Base-by-base conservation (phyloP, 2,113 vertebrate genomes). In the Proteles cristata region DNA sequence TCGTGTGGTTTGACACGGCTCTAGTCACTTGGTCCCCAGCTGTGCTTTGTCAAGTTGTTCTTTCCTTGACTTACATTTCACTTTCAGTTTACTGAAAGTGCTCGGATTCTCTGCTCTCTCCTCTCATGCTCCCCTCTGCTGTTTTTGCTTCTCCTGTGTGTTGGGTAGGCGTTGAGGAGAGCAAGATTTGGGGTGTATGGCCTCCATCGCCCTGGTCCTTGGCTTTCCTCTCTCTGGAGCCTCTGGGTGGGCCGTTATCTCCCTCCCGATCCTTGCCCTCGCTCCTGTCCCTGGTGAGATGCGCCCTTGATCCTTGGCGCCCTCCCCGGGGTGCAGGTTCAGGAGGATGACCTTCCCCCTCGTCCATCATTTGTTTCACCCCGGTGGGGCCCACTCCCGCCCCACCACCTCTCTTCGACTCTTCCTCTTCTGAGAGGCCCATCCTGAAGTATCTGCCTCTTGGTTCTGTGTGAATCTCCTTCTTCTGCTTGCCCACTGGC, bases 1-100 rank as follows among this genome's bases (percentile, higher is more conserved):
- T 6, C 3, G 21, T 0, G 4, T 1, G 26, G 26, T 39, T 80
- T 33, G 66, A 28, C 25, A 65, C 33, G 5, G 11, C 11, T 23
- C 19, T 25, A 15, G 3, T n/a, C 2, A 0, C 92, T 73, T 43
- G 66, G 35, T 12, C 55, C 39, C 83, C 50, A 0, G 93, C 65
- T 58, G 71, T 21, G 83, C 71, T 15, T 8, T 0, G n/a, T 31
- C 83, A 61, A 5, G 28, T 69, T 0, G 0, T 77, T 53, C 33
- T 26, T 53, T 17, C 55, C 50, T 21, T 15, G 43, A 33, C 9
- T 53, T 26, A 3, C 9, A 17, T 26, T 1, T 48, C 76, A 25
- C 14, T 80, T 96, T 45, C 39, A 8, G 0, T 7, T 66, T 53
- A 81, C 31, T 23, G 58, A 61, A 45, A 33, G 53, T 4, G 0